Conservation (phyloP, 2,113 vertebrate genomes). For the Anseranas semipalmata region DNA sequence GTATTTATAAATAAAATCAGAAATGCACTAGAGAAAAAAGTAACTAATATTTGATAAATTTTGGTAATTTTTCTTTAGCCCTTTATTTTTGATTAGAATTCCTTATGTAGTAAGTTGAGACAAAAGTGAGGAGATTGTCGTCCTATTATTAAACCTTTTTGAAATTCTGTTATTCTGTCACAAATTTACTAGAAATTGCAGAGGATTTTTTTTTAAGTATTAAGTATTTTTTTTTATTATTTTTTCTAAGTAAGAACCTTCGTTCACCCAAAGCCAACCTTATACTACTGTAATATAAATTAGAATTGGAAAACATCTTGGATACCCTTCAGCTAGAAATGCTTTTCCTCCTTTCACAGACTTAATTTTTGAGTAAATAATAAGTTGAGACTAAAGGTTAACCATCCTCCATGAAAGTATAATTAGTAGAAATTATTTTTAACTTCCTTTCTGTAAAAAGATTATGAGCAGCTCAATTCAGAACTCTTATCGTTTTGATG, state of each 20-base stretch:
- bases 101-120: background rate
- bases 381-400: background rate
- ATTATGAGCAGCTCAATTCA: background rate
- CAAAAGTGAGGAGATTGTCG: background rate
- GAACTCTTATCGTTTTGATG: background rate
- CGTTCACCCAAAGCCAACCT: background rate
- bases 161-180: background rate
- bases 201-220: background rate
- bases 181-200: background rate
- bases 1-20: background rate
- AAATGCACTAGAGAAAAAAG: background rate
- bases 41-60: background rate
- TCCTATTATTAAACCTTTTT: background rate
- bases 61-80: rapidly evolving
- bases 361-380: background rate
- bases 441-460: background rate
- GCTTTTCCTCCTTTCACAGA: background rate
- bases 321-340: background rate
- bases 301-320: background rate
- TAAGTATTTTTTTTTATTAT: too few species aligned
- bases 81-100: background rate
- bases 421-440: background rate
- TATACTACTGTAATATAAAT: background rate
- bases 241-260: background rate
- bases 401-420: background rate